Evolutionary conservation across 2,113 vertebrate genomes (phyloP).

Genomic region (Leuciscus idus): DNA sequence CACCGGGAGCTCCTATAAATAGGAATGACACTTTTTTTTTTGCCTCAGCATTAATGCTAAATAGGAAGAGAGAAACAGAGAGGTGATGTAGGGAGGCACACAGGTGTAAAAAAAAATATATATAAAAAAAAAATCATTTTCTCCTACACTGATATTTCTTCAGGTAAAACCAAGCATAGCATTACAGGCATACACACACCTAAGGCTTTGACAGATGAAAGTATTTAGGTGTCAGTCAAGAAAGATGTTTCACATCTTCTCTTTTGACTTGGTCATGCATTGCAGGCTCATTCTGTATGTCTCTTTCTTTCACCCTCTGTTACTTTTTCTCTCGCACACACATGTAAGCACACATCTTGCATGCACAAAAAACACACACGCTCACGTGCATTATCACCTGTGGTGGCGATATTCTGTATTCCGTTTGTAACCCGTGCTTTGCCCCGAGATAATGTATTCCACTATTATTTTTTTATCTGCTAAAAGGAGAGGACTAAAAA

Average conservation of each 20-base stretch:
- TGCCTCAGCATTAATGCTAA: constrained; percentile 34
- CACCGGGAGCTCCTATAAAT: constrained; percentile 27
- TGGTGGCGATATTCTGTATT: constrained; percentile 56
- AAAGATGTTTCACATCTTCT: constrained; percentile 44
- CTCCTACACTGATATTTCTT: neutral
- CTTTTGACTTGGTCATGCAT: neutral
- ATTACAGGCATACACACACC: constrained; percentile 7
- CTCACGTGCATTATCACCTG: constrained; percentile 25
- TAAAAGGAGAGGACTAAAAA: constrained; percentile 78
- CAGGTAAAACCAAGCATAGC: neutral
- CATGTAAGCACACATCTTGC: neutral
- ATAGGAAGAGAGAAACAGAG: neutral
- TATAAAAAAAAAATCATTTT: neutral
- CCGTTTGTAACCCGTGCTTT: constrained; percentile 45
- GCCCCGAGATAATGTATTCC: constrained; percentile 69
- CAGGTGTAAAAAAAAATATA: too few species aligned
- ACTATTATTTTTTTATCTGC: constrained; percentile 80
- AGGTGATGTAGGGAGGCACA: neutral
- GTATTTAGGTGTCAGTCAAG: constrained; percentile 42
- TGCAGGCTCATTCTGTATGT: neutral
- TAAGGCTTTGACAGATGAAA: constrained; percentile 53
- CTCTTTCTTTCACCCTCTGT: neutral
- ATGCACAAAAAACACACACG: neutral
- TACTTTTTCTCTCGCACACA: constrained; percentile 8
- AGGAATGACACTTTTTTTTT: constrained; percentile 45